Base-by-base conservation (phyloP, 2,888 invertebrate genomes). In the Byasa hedistus region DNA sequence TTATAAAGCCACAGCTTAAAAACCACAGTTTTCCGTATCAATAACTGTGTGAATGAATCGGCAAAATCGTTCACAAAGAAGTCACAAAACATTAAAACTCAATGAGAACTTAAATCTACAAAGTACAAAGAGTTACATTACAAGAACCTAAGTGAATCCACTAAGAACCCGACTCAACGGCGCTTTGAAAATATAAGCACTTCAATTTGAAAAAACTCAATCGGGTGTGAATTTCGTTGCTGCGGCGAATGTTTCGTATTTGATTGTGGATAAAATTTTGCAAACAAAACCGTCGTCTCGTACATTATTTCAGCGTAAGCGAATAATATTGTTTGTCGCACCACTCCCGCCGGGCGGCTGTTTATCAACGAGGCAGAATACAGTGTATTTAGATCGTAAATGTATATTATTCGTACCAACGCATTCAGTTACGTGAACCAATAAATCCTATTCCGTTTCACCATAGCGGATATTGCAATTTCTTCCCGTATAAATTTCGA, bases 91-190 rank as follows among this genome's bases (percentile, higher is more conserved):
- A 32, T 32, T 32, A 7, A 32, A 32, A 32, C 32, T 32, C 32
- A 32, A 32, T 32, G 32, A 32, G 7, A 7, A 1, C 10, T 32
- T 32, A 32, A 7, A 32, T 32, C 10, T 8, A 32, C 8, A 32
- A 32, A 32, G 32, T 1, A 32, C n/a, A 24, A 24, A 44, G 10
- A 55, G 32, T 61, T 23, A 39, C 55, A 55, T 61, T n/a, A 55
- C 24, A 55, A 54, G 54, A 36, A 52, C 32, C 52, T 4, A 61
- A 54, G 61, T 61, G 32, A 61, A 36, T 61, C 52, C 61, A 52
- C 54, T 17, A 54, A 54, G 52, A 32, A 61, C 36, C 10, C 32
- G n/a, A 32, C 17, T 48, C n/a, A n/a, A 32, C 48, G 5, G 19
- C 5, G 48, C 1, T 48, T 61, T 61, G 32, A 32, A 10, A 32